Evolutionary conservation across 1,140 invertebrate genomes (phyloP), one percentile per base, ranked within the genome.

Genomic region (Sminthurides bifidus): DNA sequence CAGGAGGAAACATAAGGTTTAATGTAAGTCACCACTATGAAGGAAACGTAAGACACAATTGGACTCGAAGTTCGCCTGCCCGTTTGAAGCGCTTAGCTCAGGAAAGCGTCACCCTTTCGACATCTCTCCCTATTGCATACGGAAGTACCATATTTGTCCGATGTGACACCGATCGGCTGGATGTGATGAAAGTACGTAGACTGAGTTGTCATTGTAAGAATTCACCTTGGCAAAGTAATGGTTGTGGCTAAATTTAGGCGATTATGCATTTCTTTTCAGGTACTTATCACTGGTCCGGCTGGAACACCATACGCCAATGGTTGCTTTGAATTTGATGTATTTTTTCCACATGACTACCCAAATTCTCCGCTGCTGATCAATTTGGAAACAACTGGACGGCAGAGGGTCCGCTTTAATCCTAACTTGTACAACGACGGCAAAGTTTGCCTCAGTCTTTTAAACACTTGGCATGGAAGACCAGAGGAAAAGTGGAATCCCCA

Each of bases 401-500:
- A 90, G 67, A 84, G 86, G 0, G 86, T 96, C 62, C 79, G 92
- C 59, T 97, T 97, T 70, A 97, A 97, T 76, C 92, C 92, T 24
- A 97, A 97, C 79, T 76, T 97, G 23, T 96, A 96, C 73, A 91
- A 92, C 74, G 91, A 95, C 74, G 92, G 92, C 46, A 94, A 94
- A 78, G 92, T 96, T 48, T 95, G 92, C 71, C 80, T 96, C 63
- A 93, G 89, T 63, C 86, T 96, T 55, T 74, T 96, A 23, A 95
- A 95, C 70, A 97, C 93, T 0, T 97, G 93, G 93, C 92, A 97
- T 72, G 93, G 92, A 4, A 76, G 92, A 55, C 92, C 92, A n/a
- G 93, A 96, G 72, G 93, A 97, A 70, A 93, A 95, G 74, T 97
- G 93, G 93, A 96, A 94, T 73, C 85, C 92, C 38, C 87, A 92